Conservation (phyloP, 2,113 vertebrate species). For the Ramphastos sulfuratus region DNA sequence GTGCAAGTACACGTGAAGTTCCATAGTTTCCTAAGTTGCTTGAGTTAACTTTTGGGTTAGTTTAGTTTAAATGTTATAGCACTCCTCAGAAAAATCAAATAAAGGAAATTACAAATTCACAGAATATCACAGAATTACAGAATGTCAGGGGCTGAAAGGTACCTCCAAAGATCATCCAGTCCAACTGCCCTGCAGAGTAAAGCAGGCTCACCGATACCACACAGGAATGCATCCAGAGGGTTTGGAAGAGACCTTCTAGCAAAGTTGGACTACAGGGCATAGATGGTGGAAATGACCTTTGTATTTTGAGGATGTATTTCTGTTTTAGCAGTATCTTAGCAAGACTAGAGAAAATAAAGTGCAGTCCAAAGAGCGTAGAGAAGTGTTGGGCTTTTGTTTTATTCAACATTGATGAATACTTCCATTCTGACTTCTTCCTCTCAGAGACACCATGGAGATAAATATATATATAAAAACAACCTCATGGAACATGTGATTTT, state of each 20-base stretch:
- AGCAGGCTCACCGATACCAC: too few relatives aligned
- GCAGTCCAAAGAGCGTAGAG: background rate
- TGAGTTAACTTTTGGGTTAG: background rate
- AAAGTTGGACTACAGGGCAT: background rate
- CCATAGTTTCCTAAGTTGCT: background rate
- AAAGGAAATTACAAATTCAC: background rate
- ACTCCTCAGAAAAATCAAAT: accelerated
- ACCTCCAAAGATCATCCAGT: too few relatives aligned
- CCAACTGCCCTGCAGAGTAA: too few relatives aligned
- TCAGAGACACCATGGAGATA: background rate
- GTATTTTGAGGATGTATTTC: background rate
- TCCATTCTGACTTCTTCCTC: background rate
- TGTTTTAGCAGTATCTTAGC: background rate
- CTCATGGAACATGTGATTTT: background rate
- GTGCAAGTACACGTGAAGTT: background rate
- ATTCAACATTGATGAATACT: background rate
- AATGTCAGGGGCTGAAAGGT: too few relatives aligned
- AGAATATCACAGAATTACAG: too few relatives aligned
- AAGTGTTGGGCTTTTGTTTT: background rate
- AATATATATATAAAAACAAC: too few relatives aligned
- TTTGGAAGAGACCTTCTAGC: too few relatives aligned
- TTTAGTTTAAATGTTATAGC: background rate
- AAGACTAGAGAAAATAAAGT: background rate
- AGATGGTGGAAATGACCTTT: background rate
- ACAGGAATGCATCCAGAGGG: too few relatives aligned